Evolutionary conservation across 30 jellyfish, hydroid and myxozoan genomes (phyloP), one percentile per base, ranked within the genome.

Genomic region (Rhopilema esculentum): DNA sequence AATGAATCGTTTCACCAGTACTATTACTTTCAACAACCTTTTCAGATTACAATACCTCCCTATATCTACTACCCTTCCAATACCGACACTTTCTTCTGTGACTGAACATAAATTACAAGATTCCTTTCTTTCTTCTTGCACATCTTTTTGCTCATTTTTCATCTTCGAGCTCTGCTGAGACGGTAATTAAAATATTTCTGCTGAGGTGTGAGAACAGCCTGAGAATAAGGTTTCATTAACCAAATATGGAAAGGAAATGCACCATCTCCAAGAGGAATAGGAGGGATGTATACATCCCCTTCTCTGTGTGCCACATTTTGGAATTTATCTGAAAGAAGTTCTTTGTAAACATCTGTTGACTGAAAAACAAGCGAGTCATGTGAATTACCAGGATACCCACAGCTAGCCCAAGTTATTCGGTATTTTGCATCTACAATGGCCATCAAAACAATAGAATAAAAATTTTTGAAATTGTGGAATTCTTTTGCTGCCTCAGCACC

Each of bases 401-500:
- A 50, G 52, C 75, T 18, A 52, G 29, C 86, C 24, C 50, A 25
- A 40, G 27, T 48, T 32, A 73, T 66, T 25, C 87, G 22, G 49
- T 83, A 67, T 32, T 83, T 70, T 67, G 92, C 87, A 67, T 70
- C 87, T 20, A 70, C 88, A 67, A 67, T 51, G 21, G 88, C 87
- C 92, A 83, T 70, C 4, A 83, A 21, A 67, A 70, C 33, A 19
- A 69, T 19, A n/a, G 87, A 69, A 25, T 66, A 66, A 31, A 67
- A 82, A 48, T 63, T 80, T 66, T 80, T 80, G 70, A 80, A 82
- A 67, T 82, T 66, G 86, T 81, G 91, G 57, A 66, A 82, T 69
- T 82, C 91, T 27, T 82, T 82, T 23, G 29, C 52, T 30, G 85
- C 79, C n/a, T 26, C 67, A 19, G 26, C 64, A 21, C 91, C 84